phyloP scores from a whole-genome alignment of 2,888 invertebrate genomes.

The Acrobasis consociella region DNA sequence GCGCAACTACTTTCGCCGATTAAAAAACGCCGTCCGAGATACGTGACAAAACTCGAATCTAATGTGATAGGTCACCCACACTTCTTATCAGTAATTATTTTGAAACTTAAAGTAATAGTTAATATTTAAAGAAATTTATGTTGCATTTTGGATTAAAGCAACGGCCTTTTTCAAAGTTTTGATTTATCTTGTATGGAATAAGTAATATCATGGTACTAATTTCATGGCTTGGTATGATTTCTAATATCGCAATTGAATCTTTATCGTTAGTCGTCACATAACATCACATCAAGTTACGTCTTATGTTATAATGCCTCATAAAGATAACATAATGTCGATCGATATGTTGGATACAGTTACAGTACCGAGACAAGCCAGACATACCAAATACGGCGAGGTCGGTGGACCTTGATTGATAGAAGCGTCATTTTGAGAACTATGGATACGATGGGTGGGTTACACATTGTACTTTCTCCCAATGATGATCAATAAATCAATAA shows the following conservation, averaged over 20 bases:
- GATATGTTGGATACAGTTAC: constrained; percentile 15
- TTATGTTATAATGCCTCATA: constrained; percentile 29
- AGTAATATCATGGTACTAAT: no score
- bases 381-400: constrained; percentile 31
- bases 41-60: constrained; percentile 58
- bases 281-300: constrained; percentile 25
- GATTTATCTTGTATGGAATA: no score
- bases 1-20: constrained; percentile 78
- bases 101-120: background rate
- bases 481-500: constrained; percentile 54
- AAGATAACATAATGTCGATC: constrained; percentile 21
- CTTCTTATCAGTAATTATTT: background rate
- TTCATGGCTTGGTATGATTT: no score
- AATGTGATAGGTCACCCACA: constrained; percentile 40
- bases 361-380: constrained; percentile 8
- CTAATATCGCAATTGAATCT: background rate
- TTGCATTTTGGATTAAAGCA: background rate
- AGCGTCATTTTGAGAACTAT: constrained; percentile 58
- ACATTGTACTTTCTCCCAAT: constrained; percentile 65
- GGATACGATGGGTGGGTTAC: constrained; percentile 41
- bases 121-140: background rate
- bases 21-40: constrained; percentile 58
- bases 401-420: constrained; percentile 52
- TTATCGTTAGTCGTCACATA: constrained; percentile 16
- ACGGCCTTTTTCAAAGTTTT: background rate